These are phyloP conservation scores for Gnathonemus echidnorhynchus DNA, from an alignment of 2,113 vertebrate genomes.

Conservation along the genomic window DNA sequence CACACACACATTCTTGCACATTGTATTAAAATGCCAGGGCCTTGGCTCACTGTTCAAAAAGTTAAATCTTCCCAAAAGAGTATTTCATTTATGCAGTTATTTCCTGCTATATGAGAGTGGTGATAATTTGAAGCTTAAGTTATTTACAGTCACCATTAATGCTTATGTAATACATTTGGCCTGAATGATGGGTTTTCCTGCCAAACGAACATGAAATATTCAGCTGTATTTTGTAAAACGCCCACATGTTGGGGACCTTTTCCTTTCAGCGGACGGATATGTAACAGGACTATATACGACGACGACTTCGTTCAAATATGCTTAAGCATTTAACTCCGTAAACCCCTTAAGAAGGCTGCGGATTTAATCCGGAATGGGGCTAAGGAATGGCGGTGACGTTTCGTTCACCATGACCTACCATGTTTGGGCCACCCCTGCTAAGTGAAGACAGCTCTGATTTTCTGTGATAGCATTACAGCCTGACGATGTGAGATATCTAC, in stretches of 20 bases:
- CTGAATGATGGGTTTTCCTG: background rate
- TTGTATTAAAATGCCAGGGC: background rate
- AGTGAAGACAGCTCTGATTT: background rate
- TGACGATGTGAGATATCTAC: background rate
- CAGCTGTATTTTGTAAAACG: background rate
- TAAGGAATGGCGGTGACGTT: background rate
- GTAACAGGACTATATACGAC: background rate
- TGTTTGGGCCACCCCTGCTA: background rate
- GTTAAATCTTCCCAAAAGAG: background rate
- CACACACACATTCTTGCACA: background rate
- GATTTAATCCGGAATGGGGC: background rate
- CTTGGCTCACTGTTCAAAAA: background rate
- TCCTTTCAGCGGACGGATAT: background rate
- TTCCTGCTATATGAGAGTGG: background rate
- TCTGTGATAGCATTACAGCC: background rate
- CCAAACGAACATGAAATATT: background rate
- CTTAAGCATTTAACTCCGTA: background rate
- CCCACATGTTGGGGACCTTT: background rate
- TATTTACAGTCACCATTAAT: background rate
- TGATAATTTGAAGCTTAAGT: background rate
- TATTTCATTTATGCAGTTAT: background rate
- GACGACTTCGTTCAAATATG: background rate
- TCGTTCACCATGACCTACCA: background rate
- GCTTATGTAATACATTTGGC: constrained; percentile 1
- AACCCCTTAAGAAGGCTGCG: background rate